These are phyloP conservation scores for Notamacropus eugenii DNA, from an alignment of 2,797 vertebrate species.

Conservation along the genomic window DNA sequence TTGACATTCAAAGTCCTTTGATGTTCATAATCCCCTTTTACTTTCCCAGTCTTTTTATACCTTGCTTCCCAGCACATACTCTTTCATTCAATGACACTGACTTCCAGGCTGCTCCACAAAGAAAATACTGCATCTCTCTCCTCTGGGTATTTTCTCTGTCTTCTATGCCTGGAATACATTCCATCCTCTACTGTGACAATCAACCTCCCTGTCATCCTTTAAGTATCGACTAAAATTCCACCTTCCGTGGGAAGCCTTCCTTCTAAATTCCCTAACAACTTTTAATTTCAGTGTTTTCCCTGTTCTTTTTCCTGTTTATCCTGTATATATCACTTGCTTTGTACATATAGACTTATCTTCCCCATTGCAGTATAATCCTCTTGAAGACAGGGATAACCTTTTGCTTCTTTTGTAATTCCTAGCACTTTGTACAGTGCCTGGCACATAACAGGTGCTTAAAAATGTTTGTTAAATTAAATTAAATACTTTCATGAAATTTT, in stretches of 20 bases:
- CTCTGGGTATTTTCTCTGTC: background rate
- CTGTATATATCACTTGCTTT: background rate
- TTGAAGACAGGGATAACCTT: background rate
- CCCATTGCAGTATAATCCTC: background rate
- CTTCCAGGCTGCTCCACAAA: background rate
- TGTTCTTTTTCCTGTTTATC: background rate
- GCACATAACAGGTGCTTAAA: background rate
- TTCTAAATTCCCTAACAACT: background rate
- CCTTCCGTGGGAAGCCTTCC: background rate
- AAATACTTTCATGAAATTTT: background rate
- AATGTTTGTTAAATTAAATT: background rate
- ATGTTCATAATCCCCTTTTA: background rate
- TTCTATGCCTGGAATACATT: background rate
- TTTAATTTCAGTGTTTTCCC: background rate
- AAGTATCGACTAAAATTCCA: background rate
- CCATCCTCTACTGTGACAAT: background rate
- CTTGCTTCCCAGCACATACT: background rate
- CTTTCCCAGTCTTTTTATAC: background rate
- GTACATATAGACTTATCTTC: background rate
- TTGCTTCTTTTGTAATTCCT: background rate
- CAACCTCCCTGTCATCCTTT: background rate
- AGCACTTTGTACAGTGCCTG: background rate
- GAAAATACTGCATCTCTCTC: background rate
- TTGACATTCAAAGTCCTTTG: too few species aligned
- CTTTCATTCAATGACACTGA: background rate